These are phyloP conservation scores for Eilema caniola DNA, from an alignment of 2,888 invertebrate genomes.

Conservation along the genomic window DNA sequence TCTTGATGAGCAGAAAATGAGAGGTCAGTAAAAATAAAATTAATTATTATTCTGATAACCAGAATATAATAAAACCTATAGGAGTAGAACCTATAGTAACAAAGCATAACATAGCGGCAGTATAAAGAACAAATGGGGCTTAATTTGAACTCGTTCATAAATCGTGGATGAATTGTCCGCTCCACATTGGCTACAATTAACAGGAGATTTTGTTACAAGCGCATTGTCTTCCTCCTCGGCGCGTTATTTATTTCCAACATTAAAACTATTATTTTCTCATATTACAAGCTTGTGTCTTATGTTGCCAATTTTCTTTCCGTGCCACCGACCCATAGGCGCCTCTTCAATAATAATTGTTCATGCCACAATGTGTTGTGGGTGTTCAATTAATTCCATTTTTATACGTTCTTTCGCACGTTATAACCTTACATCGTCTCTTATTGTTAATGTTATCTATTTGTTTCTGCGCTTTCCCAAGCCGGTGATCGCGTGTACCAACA, in stretches of 20 bases:
- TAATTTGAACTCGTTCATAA: slow-evolving; percentile 80
- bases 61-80: slow-evolving; percentile 13
- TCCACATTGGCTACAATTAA: slow-evolving; percentile 81
- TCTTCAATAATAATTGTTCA: slow-evolving; percentile 74
- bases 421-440: slow-evolving; percentile 57
- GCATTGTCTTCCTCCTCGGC: slow-evolving; percentile 80
- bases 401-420: slow-evolving; percentile 75
- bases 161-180: slow-evolving; percentile 71
- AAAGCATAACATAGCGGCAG: slow-evolving; percentile 46
- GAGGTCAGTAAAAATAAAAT: slow-evolving; percentile 89
- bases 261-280: slow-evolving; percentile 82
- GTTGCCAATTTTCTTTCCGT: slow-evolving; percentile 76
- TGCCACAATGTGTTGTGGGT: slow-evolving; percentile 67
- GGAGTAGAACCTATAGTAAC: slow-evolving; percentile 31
- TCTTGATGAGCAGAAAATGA: slow-evolving; percentile 96
- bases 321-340: slow-evolving; percentile 74
- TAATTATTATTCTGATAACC: neutral
- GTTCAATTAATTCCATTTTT: slow-evolving; percentile 77
- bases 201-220: slow-evolving; percentile 80
- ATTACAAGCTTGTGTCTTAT: slow-evolving; percentile 68
- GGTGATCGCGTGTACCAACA: slow-evolving; percentile 65
- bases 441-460: slow-evolving; percentile 66
- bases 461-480: slow-evolving; percentile 70
- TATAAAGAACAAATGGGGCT: slow-evolving; percentile 72
- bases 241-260: slow-evolving; percentile 82